These are phyloP conservation scores for Archips xylosteana DNA, from an alignment of 2,888 invertebrate genomes.

Conservation along the genomic window DNA sequence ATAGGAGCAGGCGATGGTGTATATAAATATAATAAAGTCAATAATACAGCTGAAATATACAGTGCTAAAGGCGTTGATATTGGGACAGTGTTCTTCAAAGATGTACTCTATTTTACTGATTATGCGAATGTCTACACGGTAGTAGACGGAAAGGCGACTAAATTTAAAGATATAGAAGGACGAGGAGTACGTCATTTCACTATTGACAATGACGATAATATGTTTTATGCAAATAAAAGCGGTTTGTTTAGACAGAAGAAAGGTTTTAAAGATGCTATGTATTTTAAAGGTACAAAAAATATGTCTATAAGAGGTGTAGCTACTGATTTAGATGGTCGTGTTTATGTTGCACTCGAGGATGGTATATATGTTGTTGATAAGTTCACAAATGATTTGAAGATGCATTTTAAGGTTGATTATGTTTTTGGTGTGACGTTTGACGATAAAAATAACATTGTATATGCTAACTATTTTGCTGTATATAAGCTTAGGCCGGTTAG, in stretches of 20 bases:
- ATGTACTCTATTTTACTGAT: constrained; percentile 63
- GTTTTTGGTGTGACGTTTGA: constrained; percentile 74
- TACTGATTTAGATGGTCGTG: constrained; percentile 60
- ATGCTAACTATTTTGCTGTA: constrained; percentile 56
- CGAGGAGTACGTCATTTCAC: constrained; percentile 69
- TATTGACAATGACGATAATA: constrained; percentile 64
- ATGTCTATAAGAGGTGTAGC: constrained; percentile 60
- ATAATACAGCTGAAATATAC: constrained; percentile 58
- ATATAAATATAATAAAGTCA: constrained; percentile 44
- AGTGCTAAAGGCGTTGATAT: constrained; percentile 59
- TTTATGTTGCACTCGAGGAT: constrained; percentile 60
- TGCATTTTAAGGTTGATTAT: constrained; percentile 59
- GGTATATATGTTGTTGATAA: constrained; percentile 66
- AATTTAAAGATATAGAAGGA: constrained; percentile 69
- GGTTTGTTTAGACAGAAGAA: constrained; percentile 67
- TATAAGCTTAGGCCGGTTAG: constrained; percentile 17
- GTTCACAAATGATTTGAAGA: constrained; percentile 51
- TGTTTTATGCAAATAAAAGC: constrained; percentile 67
- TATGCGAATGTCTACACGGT: constrained; percentile 66
- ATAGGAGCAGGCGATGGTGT: constrained; percentile 27
- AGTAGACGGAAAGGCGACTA: constrained; percentile 54
- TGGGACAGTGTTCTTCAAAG: constrained; percentile 69
- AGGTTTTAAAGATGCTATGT: constrained; percentile 60
- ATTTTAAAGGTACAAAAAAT: constrained; percentile 50
- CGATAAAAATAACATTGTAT: constrained; percentile 68